A percentile compares a stretch with the other conserved stretches of the same genome.
Evolutionary conservation across 1,140 invertebrate species (phyloP).

Genomic region (Antheraea mylitta): DNA sequence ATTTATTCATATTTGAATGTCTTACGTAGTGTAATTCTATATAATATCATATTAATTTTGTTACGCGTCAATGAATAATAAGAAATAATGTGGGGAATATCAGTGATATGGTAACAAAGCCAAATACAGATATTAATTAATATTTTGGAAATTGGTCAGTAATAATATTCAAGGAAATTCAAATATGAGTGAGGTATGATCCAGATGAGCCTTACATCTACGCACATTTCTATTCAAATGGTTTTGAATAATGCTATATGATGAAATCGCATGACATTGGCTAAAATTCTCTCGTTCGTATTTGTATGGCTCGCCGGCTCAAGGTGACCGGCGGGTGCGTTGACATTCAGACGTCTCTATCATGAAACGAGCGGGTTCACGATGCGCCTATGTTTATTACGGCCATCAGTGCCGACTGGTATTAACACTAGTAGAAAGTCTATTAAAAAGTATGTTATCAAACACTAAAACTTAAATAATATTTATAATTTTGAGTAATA

Average conservation of each 20-base stretch:
- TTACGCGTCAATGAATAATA: too few species aligned
- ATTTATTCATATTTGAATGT: not conserved
- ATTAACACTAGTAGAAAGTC: not conserved
- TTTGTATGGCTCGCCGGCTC: constrained; percentile 37
- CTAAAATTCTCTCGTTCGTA: constrained; percentile 39
- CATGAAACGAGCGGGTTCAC: constrained; percentile 26
- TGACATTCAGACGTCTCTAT: constrained; percentile 67
- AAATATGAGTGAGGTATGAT: not conserved
- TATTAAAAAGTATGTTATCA: not conserved
- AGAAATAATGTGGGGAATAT: too few species aligned
- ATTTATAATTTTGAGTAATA: too few species aligned
- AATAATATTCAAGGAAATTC: not conserved
- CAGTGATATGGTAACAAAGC: too few species aligned
- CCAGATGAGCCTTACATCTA: not conserved
- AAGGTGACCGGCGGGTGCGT: constrained; percentile 66
- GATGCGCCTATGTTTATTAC: constrained; percentile 29
- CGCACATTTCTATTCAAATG: not conserved
- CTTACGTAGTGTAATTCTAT: too few species aligned
- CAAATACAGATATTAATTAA: too few species aligned
- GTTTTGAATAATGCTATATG: constrained; percentile 13
- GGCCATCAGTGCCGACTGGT: constrained; percentile 7
- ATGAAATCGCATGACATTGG: constrained; percentile 42
- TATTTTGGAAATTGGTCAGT: not conserved
- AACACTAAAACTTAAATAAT: not conserved
- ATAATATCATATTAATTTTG: too few species aligned